Conservation (phyloP, 2,797 vertebrate species). For the Lepus oiostolus region DNA sequence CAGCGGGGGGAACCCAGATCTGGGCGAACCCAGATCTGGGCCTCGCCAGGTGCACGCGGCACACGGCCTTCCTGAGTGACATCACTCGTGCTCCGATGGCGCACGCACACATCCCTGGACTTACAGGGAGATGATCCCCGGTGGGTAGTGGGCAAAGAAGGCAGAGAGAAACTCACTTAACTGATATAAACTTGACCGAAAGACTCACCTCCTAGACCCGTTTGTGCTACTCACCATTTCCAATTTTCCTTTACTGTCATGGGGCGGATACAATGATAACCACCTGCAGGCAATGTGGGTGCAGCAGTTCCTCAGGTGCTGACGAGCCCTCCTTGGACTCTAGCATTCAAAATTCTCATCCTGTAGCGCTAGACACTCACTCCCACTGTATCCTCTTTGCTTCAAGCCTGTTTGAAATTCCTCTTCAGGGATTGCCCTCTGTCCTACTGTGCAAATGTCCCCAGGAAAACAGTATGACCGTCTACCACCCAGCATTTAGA, state of each 20-base stretch:
- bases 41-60: not conserved
- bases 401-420: not conserved
- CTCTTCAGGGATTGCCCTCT: not conserved
- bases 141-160: slow-evolving; percentile 8
- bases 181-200: not conserved
- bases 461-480: not conserved
- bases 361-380: not conserved
- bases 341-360: not conserved
- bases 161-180: not conserved
- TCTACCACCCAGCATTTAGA: not conserved
- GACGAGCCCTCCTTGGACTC: not conserved
- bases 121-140: not conserved
- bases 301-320: not conserved
- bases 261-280: not conserved
- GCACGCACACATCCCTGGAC: not conserved
- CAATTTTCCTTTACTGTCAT: not conserved
- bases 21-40: no score
- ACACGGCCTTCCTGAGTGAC: not conserved
- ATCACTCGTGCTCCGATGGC: not conserved
- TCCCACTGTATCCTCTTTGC: not conserved
- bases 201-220: not conserved
- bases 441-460: not conserved
- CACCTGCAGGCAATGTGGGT: not conserved
- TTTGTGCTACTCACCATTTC: not conserved
- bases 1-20: not conserved